These are phyloP conservation scores for Eclectus roratus DNA, from an alignment of 2,113 vertebrate species.

Conservation along the genomic window DNA sequence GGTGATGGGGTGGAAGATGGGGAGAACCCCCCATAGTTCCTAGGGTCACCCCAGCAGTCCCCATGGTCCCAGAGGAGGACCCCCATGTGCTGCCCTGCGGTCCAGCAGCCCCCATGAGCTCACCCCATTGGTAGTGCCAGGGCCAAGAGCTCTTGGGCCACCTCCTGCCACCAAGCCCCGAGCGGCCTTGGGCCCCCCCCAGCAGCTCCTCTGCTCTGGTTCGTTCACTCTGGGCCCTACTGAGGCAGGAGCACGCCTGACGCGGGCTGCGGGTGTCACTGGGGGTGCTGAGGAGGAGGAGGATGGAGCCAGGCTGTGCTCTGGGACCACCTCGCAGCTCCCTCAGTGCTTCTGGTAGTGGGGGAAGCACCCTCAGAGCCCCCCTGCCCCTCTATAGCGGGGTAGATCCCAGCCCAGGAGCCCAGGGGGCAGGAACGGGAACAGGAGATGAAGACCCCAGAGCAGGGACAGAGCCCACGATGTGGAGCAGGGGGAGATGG, in stretches of 20 bases:
- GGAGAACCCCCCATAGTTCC: neutral
- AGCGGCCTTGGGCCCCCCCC: no score
- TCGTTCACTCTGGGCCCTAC: no score
- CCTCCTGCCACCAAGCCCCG: no score
- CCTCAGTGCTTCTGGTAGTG: neutral
- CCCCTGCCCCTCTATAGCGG: no score
- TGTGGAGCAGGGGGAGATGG: neutral
- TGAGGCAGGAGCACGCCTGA: no score
- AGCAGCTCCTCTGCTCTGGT: no score
- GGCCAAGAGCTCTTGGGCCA: no score
- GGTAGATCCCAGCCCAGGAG: neutral
- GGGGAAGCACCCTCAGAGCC: neutral
- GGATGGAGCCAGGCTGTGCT: rapidly evolving
- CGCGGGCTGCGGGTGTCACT: no score
- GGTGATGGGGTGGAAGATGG: neutral
- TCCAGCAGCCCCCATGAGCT: neutral
- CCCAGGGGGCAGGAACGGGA: neutral
- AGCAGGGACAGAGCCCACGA: neutral
- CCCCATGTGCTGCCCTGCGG: neutral
- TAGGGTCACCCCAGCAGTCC: neutral
- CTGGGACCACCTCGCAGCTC: rapidly evolving
- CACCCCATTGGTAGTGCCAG: no score
- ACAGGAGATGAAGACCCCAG: neutral
- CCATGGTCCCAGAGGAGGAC: neutral
- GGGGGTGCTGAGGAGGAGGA: neutral